These are phyloP conservation scores for Ciconia maguari DNA, from an alignment of 2,113 vertebrate genomes.

Conservation along the genomic window DNA sequence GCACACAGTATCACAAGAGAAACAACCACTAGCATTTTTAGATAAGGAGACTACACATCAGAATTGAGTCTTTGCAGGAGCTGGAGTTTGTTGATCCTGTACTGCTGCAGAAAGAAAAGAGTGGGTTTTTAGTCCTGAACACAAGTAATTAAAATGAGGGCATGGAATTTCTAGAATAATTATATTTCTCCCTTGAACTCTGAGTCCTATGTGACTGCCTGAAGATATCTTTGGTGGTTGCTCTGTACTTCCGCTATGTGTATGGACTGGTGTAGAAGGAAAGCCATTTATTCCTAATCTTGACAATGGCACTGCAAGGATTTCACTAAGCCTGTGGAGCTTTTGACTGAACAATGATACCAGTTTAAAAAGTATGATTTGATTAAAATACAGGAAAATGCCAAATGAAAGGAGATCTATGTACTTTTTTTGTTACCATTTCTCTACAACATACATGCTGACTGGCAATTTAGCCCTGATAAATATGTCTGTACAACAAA, in stretches of 20 bases:
- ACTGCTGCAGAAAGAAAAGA: neutral
- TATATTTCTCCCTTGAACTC: neutral
- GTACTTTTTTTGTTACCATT: neutral
- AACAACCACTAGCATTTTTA: neutral
- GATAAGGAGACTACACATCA: neutral
- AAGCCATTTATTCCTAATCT: neutral
- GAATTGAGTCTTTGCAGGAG: neutral
- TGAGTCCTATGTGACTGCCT: neutral
- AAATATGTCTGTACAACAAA: conserved; percentile 36
- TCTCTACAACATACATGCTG: neutral
- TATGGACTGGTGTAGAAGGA: neutral
- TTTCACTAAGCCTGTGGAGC: neutral
- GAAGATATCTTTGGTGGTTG: neutral
- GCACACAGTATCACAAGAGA: neutral
- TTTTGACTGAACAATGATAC: neutral
- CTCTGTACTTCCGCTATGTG: neutral
- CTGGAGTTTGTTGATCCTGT: neutral
- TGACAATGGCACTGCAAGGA: neutral
- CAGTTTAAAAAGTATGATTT: neutral
- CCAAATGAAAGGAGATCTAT: neutral
- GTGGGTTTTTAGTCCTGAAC: neutral
- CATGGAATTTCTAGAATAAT: neutral
- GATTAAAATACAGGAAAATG: neutral
- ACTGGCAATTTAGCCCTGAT: conserved; percentile 26
- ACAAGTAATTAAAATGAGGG: neutral